A percentile compares a stretch with the other conserved stretches of the same genome.
These are phyloP conservation scores for Apeira syringaria DNA, from an alignment of 2,888 invertebrate species.

Conservation along the genomic window DNA sequence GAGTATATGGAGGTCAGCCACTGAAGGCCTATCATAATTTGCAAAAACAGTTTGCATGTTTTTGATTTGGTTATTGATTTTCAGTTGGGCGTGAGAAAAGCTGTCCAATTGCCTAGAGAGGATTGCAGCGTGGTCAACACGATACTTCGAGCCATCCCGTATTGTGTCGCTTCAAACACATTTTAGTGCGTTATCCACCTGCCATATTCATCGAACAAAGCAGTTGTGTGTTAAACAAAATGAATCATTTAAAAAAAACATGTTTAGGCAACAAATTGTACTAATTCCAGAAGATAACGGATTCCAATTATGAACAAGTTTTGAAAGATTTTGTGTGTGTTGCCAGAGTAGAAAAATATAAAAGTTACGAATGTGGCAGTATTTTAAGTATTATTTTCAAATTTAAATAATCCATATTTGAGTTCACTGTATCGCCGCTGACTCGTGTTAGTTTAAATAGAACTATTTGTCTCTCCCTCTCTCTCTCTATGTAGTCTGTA, in stretches of 20 bases:
- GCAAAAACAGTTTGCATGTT: neutral
- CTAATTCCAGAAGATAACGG: neutral
- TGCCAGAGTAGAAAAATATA: conserved; percentile 1
- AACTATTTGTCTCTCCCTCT: conserved; percentile 36
- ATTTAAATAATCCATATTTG: conserved; percentile 41
- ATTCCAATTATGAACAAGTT: conserved; percentile 4
- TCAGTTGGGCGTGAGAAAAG: conserved; percentile 57
- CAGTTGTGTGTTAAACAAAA: neutral
- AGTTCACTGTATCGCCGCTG: conserved; percentile 32
- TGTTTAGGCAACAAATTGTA: neutral
- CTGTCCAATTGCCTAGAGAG: conserved; percentile 51
- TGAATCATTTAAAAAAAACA: too few relatives aligned
- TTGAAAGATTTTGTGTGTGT: conserved; percentile 13
- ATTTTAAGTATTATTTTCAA: conserved; percentile 43
- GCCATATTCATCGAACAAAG: conserved; percentile 16
- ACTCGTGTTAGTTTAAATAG: conserved; percentile 28
- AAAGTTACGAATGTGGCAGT: conserved; percentile 34
- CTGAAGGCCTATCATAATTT: too few relatives aligned
- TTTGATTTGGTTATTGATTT: conserved; percentile 16
- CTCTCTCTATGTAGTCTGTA: conserved; percentile 41
- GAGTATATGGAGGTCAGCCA: too few relatives aligned
- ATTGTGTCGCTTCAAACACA: conserved; percentile 59
- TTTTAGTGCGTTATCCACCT: conserved; percentile 16
- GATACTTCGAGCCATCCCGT: conserved; percentile 69
- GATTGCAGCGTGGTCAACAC: conserved; percentile 65